Base-by-base conservation (phyloP, 2,113 vertebrate species). In the Crotalus helleri region DNA sequence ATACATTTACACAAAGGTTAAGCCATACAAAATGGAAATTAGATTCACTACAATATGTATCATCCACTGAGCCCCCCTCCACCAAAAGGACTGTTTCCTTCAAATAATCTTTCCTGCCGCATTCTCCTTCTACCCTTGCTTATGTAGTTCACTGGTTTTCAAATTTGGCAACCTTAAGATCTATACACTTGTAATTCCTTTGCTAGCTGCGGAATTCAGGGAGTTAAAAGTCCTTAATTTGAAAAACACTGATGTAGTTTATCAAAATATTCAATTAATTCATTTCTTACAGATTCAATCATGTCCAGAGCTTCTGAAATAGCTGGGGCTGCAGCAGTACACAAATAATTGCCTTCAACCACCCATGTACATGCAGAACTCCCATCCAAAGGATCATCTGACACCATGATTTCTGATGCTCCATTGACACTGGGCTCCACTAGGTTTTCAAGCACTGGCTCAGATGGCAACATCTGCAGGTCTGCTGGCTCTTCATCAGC, bases 231-330 rank as follows among this genome's bases (percentile, higher is more conserved):
- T 74, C 69, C 69, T n/a, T 33, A 33, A 17, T 39, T 74, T 33
- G n/a, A 74, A 74, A 74, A 74, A 39, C 5, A 74, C 69, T 33
- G 33, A 44, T 33, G 33, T 81, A 81, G 74, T 44, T 39, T 9
- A 81, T 81, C 33, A 81, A 81, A 81, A 81, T 44, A 44, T 81
- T 81, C 33, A 81, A 10, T 81, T 21, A 81, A 81, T 7, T 33
- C 55, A 89, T 54, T 94, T 95, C 98, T 98, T 97, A 99, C 99
- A 85, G 98, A 98, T 33, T 99, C 99, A 53, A 99, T 99, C 97
- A 99, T 97, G 90, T 99, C 99, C 97, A 99, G 97, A 94, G 99
- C 98, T 96, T 99, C 99, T 8, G 96, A 98, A 94, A 99, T 95
- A 0, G 96, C 97, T 1, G 98, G 98, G 2, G 96, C 98, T 0